Evolutionary conservation across 1,140 invertebrate species (phyloP), one percentile per base, ranked within the genome.

Genomic region (Onthophagus taurus): DNA sequence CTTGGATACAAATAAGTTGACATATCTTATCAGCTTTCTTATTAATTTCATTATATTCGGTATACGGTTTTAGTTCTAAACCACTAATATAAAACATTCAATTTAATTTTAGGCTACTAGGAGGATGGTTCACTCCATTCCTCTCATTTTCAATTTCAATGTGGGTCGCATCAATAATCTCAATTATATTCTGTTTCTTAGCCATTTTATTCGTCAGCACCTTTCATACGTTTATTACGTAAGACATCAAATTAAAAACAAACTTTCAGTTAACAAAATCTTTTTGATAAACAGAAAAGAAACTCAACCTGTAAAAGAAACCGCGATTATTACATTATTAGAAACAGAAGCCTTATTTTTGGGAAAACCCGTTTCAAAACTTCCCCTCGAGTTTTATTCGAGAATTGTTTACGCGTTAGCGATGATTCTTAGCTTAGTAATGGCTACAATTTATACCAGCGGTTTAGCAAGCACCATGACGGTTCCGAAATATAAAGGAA

Each of bases 381-480:
- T 41, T 26, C 38, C 38, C n/a, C n/a, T 17, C 9, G 14, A 24
- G 21, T 37, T 37, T 21, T 37, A 18, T 7, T 3, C 24, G 2
- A 41, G 38, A 21, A 21, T 41, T 4, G 38, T 41, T 18, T 41
- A 23, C 13, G 17, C 38, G 7, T 14, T 41, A 21, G 29, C 18
- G 18, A 12, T 41, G 11, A 17, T 29, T 4, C 21, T 41, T 19
- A 26, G 19, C 9, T 11, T 41, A 17, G 24, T 41, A 11, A 1
- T 41, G 38, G 38, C 19, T 7, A 9, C 11, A 9, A 29, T 41
- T 6, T 41, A 41, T 14, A 21, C 17, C 12, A 41, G 21, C 9
- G 38, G 21, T 23, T 29, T 41, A n/a, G 38, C 38, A 3, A 41
- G 38, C 14, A 41, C 14, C 14, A 41, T 41, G 38, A 41, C 23